phyloP scores from a whole-genome alignment of 1,140 invertebrate species.

The Ptiloglossa arizonensis region DNA sequence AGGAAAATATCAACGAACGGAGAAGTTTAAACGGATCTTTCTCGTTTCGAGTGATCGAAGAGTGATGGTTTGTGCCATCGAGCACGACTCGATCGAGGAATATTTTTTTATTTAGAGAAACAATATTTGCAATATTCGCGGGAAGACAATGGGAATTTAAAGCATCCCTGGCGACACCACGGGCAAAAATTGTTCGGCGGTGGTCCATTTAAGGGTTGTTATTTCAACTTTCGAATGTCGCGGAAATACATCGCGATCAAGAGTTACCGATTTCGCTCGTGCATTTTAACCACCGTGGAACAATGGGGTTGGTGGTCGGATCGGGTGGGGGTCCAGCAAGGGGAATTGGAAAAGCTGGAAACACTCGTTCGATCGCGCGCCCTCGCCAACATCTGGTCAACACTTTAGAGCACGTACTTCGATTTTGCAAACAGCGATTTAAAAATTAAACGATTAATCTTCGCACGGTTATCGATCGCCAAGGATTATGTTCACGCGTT shows the following conservation, averaged over 20 bases:
- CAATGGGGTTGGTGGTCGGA: too few relatives aligned
- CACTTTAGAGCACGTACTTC: background rate
- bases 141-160: slow-evolving; percentile 1
- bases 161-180: background rate
- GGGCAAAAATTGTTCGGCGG: background rate
- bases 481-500: too few relatives aligned
- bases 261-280: background rate
- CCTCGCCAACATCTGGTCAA: background rate
- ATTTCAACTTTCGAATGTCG: background rate
- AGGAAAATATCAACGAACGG: background rate
- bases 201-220: background rate
- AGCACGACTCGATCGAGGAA: background rate
- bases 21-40: background rate
- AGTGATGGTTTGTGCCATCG: background rate
- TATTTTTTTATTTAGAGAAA: slow-evolving; percentile 11
- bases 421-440: background rate
- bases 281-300: background rate
- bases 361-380: background rate
- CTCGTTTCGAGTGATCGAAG: background rate
- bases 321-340: too few relatives aligned
- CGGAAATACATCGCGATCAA: background rate
- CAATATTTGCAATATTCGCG: background rate
- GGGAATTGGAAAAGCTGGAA: background rate
- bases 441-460: too few relatives aligned
- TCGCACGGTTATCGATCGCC: too few relatives aligned